Percentiles rank a stretch among this genome's conserved stretches.
Evolutionary conservation across 2,113 vertebrate species (phyloP).

Genomic region (Daphoenositta chrysoptera): DNA sequence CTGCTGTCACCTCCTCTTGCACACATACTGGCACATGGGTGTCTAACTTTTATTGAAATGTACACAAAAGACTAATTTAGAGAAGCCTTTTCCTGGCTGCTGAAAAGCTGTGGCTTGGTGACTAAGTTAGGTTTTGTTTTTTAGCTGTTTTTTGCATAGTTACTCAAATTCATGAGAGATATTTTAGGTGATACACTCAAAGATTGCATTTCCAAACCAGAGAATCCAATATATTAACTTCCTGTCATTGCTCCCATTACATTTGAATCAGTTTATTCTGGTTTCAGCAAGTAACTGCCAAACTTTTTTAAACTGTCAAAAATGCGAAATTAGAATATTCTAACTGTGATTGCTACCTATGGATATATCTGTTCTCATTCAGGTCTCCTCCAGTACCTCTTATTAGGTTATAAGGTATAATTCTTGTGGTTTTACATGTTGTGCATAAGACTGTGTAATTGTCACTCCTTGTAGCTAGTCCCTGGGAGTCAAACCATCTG

Average conservation of each 20-base stretch:
- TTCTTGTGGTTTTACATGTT: not conserved
- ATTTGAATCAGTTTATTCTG: constrained; percentile 6
- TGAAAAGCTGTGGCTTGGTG: constrained; percentile 9
- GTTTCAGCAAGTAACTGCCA: not conserved
- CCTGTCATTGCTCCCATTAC: not conserved
- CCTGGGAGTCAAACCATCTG: not conserved
- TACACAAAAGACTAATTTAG: constrained; percentile 5
- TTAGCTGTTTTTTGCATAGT: not conserved
- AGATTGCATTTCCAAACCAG: not conserved
- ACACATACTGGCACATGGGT: not conserved
- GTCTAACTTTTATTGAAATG: not conserved
- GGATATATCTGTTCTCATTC: not conserved
- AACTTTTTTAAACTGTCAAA: not conserved
- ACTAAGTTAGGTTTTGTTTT: constrained; percentile 26
- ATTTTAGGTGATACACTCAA: not conserved
- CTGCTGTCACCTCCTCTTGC: not conserved
- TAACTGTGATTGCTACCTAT: not conserved
- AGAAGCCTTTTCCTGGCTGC: not conserved
- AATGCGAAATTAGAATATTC: not conserved
- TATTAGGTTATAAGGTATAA: not conserved
- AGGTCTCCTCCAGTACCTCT: not conserved
- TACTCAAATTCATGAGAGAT: not conserved
- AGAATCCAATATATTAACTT: not conserved
- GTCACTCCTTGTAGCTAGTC: not conserved
- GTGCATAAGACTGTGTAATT: not conserved